These are phyloP conservation scores for Odocoileus hemionus DNA, from an alignment of 2,113 vertebrate genomes.

Conservation along the genomic window DNA sequence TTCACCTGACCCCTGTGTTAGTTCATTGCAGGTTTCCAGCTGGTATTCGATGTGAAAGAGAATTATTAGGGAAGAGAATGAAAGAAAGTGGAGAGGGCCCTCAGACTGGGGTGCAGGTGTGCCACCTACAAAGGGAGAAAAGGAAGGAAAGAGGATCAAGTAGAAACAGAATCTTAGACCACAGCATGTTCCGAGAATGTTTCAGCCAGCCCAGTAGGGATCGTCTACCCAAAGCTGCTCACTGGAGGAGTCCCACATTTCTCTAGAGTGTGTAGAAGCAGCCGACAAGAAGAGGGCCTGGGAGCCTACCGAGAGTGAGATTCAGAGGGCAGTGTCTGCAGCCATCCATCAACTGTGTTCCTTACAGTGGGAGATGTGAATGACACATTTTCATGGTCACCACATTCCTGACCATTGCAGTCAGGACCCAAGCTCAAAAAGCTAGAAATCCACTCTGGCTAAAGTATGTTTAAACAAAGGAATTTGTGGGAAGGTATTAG, in stretches of 20 bases:
- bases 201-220: background rate
- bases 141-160: background rate
- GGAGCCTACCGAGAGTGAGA: background rate
- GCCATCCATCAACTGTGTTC: background rate
- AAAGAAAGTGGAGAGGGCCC: background rate
- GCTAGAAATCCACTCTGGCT: background rate
- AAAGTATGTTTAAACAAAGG: background rate
- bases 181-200: background rate
- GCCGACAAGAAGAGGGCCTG: too few relatives aligned
- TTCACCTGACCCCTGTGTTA: background rate
- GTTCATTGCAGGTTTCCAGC: background rate
- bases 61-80: background rate
- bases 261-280: background rate
- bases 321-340: background rate
- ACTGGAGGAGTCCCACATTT: background rate
- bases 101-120: background rate
- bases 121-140: background rate
- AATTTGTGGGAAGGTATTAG: background rate
- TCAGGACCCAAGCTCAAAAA: background rate
- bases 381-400: background rate
- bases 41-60: background rate
- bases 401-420: background rate
- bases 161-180: background rate
- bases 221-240: background rate
- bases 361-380: background rate